Conservation (phyloP, 2,888 invertebrate species). For the Drosophila pseudotalamancana region DNA sequence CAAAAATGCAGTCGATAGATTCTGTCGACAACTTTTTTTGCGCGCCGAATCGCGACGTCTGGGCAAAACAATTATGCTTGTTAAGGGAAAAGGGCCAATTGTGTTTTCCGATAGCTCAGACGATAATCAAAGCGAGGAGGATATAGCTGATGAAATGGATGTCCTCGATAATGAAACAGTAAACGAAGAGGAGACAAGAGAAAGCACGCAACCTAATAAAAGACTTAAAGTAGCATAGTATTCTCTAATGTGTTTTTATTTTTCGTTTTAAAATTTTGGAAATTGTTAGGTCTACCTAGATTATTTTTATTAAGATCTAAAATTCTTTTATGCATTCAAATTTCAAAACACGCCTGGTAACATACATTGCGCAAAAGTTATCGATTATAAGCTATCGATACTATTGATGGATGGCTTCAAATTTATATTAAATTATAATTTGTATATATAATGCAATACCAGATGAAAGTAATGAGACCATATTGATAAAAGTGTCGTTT, state of each 20-base stretch:
- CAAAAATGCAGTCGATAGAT: slow-evolving; percentile 87
- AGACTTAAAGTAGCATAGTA: slow-evolving; percentile 52
- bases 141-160: slow-evolving; percentile 28
- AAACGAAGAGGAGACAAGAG: slow-evolving; percentile 8
- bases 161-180: neutral
- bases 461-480: neutral
- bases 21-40: slow-evolving; percentile 87
- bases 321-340: no score
- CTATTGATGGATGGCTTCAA: neutral
- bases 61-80: slow-evolving; percentile 86
- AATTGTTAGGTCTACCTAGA: no score
- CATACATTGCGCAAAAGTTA: neutral
- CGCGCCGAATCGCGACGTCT: slow-evolving; percentile 86
- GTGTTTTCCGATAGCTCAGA: slow-evolving; percentile 73
- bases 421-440: no score
- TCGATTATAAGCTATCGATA: neutral
- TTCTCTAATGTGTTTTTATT: no score
- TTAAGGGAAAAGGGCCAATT: slow-evolving; percentile 83
- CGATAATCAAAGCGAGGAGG: slow-evolving; percentile 29
- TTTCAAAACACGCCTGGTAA: neutral
- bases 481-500: no score
- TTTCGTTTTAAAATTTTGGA: no score
- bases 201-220: slow-evolving; percentile 43
- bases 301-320: no score
- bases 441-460: neutral